A percentile compares a stretch with the other conserved stretches of the same genome.
Conservation (phyloP, 1,140 invertebrate species). For the Trichonephila inaurata region DNA sequence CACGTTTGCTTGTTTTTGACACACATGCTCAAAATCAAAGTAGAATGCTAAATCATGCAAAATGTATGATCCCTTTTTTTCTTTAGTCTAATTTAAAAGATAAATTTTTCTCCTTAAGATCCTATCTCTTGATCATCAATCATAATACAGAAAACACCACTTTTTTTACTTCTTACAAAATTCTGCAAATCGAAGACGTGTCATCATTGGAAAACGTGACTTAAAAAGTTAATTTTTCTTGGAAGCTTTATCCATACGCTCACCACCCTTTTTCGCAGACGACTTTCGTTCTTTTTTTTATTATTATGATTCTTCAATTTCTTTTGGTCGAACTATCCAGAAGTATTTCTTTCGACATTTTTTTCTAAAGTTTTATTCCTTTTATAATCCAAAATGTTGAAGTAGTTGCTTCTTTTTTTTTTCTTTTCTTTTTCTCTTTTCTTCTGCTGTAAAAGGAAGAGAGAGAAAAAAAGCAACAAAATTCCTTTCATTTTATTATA, state of each 20-base stretch:
- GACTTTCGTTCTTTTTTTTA: neutral
- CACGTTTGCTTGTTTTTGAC: neutral
- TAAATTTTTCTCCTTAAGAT: slow-evolving; percentile 50
- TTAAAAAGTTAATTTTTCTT: slow-evolving; percentile 72
- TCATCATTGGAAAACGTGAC: slow-evolving; percentile 61
- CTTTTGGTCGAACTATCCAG: slow-evolving; percentile 36
- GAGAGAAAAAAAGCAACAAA: slow-evolving; percentile 19
- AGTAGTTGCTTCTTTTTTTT: neutral
- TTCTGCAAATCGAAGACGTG: slow-evolving; percentile 64
- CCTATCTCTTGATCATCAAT: slow-evolving; percentile 52
- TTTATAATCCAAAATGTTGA: slow-evolving; percentile 48
- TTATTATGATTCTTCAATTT: neutral
- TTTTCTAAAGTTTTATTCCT: slow-evolving; percentile 30
- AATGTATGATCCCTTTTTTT: slow-evolving; percentile 36
- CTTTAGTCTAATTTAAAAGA: slow-evolving; percentile 47
- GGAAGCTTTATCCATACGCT: neutral
- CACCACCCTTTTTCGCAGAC: neutral
- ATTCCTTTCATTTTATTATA: slow-evolving; percentile 68
- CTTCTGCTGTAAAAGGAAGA: neutral
- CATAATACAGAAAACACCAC: slow-evolving; percentile 55
- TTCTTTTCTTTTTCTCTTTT: neutral
- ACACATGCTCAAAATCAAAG: neutral
- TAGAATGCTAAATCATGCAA: slow-evolving; percentile 47
- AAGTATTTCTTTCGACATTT: slow-evolving; percentile 48
- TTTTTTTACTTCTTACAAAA: slow-evolving; percentile 23